A percentile compares a stretch with the other conserved stretches of the same genome.
Conservation (phyloP, 2,888 invertebrate genomes). For the Caenorhabditis sp. region DNA sequence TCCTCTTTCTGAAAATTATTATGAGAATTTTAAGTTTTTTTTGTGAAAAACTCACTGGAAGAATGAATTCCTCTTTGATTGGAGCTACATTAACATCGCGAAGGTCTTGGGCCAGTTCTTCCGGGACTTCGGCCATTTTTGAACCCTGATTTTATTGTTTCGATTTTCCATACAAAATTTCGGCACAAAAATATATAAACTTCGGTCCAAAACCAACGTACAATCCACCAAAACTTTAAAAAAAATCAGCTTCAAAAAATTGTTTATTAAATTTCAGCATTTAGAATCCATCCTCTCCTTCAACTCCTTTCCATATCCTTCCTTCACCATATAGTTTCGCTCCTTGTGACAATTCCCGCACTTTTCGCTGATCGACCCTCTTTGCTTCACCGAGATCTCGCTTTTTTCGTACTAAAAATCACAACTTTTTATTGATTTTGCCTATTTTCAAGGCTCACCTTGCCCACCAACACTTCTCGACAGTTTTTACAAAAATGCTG, state of each 20-base stretch:
- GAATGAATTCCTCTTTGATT: slow-evolving; percentile 66
- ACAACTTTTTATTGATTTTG: too few species aligned
- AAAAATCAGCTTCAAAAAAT: not conserved
- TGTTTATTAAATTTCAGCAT: slow-evolving; percentile 14
- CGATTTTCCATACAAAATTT: not conserved
- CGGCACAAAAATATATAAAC: not conserved
- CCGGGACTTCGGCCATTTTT: slow-evolving; percentile 5
- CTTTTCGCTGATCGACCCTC: slow-evolving; percentile 52
- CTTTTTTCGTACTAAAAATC: slow-evolving; percentile 56
- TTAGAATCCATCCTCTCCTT: slow-evolving; percentile 29
- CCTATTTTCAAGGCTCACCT: slow-evolving; percentile 38
- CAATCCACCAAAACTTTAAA: not conserved
- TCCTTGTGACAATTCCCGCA: slow-evolving; percentile 58
- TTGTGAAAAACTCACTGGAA: slow-evolving; percentile 46
- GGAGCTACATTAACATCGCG: slow-evolving; percentile 64
- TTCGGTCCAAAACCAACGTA: not conserved
- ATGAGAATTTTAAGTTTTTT: slow-evolving; percentile 8
- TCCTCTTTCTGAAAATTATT: slow-evolving; percentile 57
- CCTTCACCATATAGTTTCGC: slow-evolving; percentile 60
- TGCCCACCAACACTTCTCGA: slow-evolving; percentile 70
- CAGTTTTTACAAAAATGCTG: slow-evolving; percentile 75
- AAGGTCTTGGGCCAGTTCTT: slow-evolving; percentile 28
- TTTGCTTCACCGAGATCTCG: slow-evolving; percentile 27
- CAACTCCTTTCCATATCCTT: slow-evolving; percentile 59
- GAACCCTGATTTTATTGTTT: not conserved